These are phyloP conservation scores for Centroberyx gerrardi DNA, from an alignment of 2,797 vertebrate genomes.

Conservation along the genomic window DNA sequence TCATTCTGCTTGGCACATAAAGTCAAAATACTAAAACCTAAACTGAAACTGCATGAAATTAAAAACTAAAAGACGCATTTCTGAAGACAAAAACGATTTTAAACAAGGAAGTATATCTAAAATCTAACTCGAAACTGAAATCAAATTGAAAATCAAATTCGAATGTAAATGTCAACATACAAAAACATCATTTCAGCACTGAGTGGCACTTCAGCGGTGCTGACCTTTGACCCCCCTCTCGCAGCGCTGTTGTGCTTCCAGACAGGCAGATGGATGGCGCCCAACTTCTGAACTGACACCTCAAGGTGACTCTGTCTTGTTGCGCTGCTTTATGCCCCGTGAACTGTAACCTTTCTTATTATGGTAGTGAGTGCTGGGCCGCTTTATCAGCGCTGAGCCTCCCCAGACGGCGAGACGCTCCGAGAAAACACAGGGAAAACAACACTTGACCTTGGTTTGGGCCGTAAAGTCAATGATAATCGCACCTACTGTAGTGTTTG, in stretches of 20 bases:
- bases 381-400: slow-evolving; percentile 46
- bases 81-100: too few species aligned
- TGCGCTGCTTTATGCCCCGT: slow-evolving; percentile 16
- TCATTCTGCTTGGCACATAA: too few species aligned
- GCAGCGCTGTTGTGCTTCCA: background rate
- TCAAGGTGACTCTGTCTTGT: slow-evolving; percentile 69
- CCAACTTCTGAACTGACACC: slow-evolving; percentile 38
- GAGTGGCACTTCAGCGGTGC: background rate
- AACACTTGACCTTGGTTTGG: slow-evolving; percentile 67
- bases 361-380: slow-evolving; percentile 11
- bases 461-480: slow-evolving; percentile 58
- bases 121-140: background rate
- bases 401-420: slow-evolving; percentile 15
- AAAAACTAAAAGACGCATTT: too few species aligned
- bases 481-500: slow-evolving; percentile 37
- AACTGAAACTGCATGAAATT: background rate
- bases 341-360: slow-evolving; percentile 59
- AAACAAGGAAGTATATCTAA: background rate
- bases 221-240: slow-evolving; percentile 27
- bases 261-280: slow-evolving; percentile 33
- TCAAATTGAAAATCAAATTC: too few species aligned
- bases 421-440: slow-evolving; percentile 32
- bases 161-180: too few species aligned
- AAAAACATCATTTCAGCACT: too few species aligned
- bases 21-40: background rate